A percentile compares a stretch with the other conserved stretches of the same genome.
Conservation (phyloP, 2,113 vertebrate genomes). For the Atlantisia rogersi region DNA sequence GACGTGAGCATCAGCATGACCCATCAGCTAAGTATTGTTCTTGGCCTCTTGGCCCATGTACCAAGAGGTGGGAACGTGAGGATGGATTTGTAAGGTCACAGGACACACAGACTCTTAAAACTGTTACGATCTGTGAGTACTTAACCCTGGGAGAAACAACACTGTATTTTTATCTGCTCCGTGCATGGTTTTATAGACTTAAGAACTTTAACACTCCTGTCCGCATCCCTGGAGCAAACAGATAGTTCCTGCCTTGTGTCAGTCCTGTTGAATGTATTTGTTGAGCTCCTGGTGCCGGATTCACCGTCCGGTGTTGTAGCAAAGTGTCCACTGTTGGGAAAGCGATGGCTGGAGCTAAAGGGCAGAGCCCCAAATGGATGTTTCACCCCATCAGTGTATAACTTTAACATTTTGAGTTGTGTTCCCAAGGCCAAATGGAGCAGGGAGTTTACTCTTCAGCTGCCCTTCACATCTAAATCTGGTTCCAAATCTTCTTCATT, state of each 20-base stretch:
- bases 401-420: neutral
- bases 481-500: neutral
- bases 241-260: neutral
- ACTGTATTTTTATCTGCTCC: neutral
- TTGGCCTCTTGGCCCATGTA: neutral
- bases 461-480: neutral
- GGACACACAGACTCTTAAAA: neutral
- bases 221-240: neutral
- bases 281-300: neutral
- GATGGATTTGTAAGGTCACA: neutral
- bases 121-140: neutral
- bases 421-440: neutral
- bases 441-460: neutral
- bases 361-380: neutral
- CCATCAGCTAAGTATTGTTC: neutral
- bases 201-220: rapidly evolving
- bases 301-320: neutral
- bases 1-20: neutral
- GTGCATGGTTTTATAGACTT: neutral
- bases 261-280: neutral
- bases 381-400: rapidly evolving
- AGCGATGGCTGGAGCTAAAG: rapidly evolving
- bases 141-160: neutral
- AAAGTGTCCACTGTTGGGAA: neutral
- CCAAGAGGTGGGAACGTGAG: neutral